Evolutionary conservation across 2,797 vertebrate species (phyloP).

Genomic region (Platyrinchus mystaceus): DNA sequence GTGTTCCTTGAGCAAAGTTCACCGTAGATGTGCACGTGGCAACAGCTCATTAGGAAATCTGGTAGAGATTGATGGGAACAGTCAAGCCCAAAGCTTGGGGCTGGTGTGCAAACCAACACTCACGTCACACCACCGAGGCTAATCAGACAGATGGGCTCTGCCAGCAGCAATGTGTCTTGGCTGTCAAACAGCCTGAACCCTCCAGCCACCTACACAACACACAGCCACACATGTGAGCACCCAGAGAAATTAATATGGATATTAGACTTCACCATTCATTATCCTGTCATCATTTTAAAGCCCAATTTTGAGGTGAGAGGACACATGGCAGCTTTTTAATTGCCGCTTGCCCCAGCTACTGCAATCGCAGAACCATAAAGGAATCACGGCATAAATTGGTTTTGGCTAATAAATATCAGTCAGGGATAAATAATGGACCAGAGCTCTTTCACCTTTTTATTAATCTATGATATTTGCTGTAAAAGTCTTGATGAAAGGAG

Average conservation of each 20-base stretch:
- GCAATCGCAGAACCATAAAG: conserved; percentile 17
- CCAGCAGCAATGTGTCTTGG: neutral
- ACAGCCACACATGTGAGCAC: neutral
- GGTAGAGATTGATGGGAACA: neutral
- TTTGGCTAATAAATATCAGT: conserved; percentile 36
- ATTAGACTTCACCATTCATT: neutral
- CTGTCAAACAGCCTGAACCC: neutral
- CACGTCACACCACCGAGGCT: accelerated
- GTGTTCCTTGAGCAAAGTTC: neutral
- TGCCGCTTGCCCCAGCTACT: conserved; percentile 11
- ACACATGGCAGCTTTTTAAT: conserved; percentile 1
- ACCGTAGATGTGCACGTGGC: neutral
- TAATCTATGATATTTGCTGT: conserved; percentile 6
- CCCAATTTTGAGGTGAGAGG: neutral
- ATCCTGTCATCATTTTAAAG: neutral
- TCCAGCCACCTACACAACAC: neutral
- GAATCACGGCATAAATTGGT: neutral
- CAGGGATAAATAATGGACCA: conserved; percentile 20
- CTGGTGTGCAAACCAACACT: neutral
- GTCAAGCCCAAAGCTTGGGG: neutral
- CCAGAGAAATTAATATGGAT: neutral
- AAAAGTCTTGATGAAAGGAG: neutral
- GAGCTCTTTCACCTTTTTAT: conserved; percentile 30
- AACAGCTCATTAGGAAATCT: neutral
- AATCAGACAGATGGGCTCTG: neutral